Percentiles rank a stretch among this genome's conserved stretches.
These are phyloP conservation scores for Volucella inflata DNA, from an alignment of 2,888 invertebrate genomes.

Conservation along the genomic window DNA sequence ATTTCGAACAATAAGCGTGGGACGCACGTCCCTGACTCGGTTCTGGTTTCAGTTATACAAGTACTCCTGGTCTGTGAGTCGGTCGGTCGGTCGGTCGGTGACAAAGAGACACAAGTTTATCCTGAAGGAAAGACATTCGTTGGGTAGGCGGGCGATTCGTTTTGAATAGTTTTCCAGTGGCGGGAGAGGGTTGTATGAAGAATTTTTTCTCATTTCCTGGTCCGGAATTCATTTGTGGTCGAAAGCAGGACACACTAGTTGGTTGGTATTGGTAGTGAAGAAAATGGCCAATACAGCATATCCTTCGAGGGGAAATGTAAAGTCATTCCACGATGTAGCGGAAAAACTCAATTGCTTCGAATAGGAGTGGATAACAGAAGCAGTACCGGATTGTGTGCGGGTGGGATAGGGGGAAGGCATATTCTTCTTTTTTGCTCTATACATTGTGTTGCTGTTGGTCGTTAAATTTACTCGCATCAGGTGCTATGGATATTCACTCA, in stretches of 20 bases:
- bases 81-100: neutral
- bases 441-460: slow-evolving; percentile 43
- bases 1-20: slow-evolving; percentile 14
- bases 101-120: slow-evolving; percentile 31
- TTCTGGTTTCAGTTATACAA: neutral
- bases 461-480: slow-evolving; percentile 73
- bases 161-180: slow-evolving; percentile 50
- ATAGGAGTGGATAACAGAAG: slow-evolving; percentile 56
- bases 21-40: slow-evolving; percentile 3
- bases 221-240: slow-evolving; percentile 65
- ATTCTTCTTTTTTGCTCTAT: slow-evolving; percentile 37
- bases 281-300: slow-evolving; percentile 42
- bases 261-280: neutral
- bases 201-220: slow-evolving; percentile 12
- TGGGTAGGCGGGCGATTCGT: slow-evolving; percentile 48
- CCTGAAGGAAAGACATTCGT: slow-evolving; percentile 49
- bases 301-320: slow-evolving; percentile 53
- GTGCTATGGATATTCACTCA: slow-evolving; percentile 51
- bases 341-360: slow-evolving; percentile 73
- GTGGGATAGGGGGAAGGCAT: neutral
- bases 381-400: neutral
- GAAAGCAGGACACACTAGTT: slow-evolving; percentile 41
- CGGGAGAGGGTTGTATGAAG: neutral
- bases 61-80: neutral
- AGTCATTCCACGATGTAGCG: slow-evolving; percentile 61